Conservation (phyloP, 2,113 vertebrate species). For the Saguinus imperator region DNA sequence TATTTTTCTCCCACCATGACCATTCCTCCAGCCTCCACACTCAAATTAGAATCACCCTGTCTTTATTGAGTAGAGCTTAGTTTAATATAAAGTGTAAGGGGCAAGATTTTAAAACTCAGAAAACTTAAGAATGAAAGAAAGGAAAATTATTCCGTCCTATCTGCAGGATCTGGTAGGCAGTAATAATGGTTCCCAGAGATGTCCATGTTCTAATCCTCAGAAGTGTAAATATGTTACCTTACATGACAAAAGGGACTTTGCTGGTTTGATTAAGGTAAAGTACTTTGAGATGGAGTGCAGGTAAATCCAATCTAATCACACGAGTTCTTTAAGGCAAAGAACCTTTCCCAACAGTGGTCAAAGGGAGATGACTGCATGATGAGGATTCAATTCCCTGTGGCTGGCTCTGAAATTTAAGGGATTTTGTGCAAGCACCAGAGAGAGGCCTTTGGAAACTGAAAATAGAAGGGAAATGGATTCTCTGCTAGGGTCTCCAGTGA, state of each 20-base stretch:
- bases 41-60: background rate
- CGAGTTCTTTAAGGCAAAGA: background rate
- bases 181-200: background rate
- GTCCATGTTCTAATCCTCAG: background rate
- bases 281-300: background rate
- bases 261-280: background rate
- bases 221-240: background rate
- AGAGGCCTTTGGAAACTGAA: background rate
- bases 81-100: background rate
- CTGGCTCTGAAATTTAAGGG: background rate
- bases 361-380: background rate
- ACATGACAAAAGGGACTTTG: background rate
- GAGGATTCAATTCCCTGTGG: background rate
- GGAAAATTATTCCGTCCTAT: background rate
- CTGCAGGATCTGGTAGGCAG: background rate
- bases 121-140: background rate
- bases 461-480: background rate
- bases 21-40: background rate
- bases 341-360: background rate
- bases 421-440: background rate
- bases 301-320: background rate
- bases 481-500: background rate
- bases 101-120: background rate
- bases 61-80: background rate
- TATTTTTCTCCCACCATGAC: background rate